These are phyloP conservation scores for Exephanes ischioxanthus DNA, from an alignment of 2,888 invertebrate genomes.

Conservation along the genomic window DNA sequence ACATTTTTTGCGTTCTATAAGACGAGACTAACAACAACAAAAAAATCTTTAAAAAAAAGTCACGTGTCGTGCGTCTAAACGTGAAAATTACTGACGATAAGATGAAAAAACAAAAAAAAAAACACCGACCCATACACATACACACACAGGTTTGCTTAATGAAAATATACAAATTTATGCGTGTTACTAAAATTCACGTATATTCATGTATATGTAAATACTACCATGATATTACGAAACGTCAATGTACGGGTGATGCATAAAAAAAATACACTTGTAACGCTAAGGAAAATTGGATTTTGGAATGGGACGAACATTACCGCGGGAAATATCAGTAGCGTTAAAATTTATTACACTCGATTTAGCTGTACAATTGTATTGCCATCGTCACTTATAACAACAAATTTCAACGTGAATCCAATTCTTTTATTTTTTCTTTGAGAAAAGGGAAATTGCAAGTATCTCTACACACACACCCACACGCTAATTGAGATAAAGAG, in stretches of 20 bases:
- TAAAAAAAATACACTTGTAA: slow-evolving; percentile 36
- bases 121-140: background rate
- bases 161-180: slow-evolving; percentile 61
- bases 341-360: slow-evolving; percentile 56
- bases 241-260: slow-evolving; percentile 75
- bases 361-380: slow-evolving; percentile 29
- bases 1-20: slow-evolving; percentile 35
- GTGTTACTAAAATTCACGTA: slow-evolving; percentile 61
- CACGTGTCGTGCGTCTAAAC: slow-evolving; percentile 7
- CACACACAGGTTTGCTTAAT: slow-evolving; percentile 25
- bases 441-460: slow-evolving; percentile 15
- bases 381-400: slow-evolving; percentile 6
- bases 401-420: slow-evolving; percentile 11
- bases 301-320: slow-evolving; percentile 17
- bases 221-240: slow-evolving; percentile 77
- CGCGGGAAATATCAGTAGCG: slow-evolving; percentile 34
- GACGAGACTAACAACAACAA: slow-evolving; percentile 17
- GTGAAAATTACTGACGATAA: slow-evolving; percentile 41
- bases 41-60: slow-evolving; percentile 21
- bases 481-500: slow-evolving; percentile 41
- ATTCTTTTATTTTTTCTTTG: slow-evolving; percentile 17
- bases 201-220: slow-evolving; percentile 75
- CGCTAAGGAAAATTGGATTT: slow-evolving; percentile 5
- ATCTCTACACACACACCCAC: slow-evolving; percentile 32
- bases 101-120: slow-evolving; percentile 1